Conservation (phyloP, 1,140 invertebrate genomes). For the Cydia strobilella region DNA sequence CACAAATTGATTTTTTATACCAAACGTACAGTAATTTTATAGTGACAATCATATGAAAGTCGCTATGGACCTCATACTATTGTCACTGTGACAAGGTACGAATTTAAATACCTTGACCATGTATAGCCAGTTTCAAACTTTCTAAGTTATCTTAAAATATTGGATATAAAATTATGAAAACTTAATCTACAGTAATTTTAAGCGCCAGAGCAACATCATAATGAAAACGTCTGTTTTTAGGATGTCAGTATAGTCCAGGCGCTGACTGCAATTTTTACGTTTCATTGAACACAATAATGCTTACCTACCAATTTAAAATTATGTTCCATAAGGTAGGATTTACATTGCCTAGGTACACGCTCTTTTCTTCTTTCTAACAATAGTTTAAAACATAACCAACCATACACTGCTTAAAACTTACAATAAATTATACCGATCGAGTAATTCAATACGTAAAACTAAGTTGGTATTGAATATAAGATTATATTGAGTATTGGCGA, state of each 20-base stretch:
- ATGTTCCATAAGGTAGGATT: neutral
- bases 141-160: conserved; percentile 2
- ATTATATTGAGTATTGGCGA: conserved; percentile 49
- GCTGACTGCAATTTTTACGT: neutral
- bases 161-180: conserved; percentile 32
- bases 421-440: conserved; percentile 28
- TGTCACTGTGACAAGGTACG: too few relatives aligned
- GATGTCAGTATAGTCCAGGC: conserved; percentile 2
- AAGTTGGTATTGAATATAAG: conserved; percentile 25
- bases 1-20: conserved; percentile 35
- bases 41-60: too few relatives aligned
- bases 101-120: too few relatives aligned
- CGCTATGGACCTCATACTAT: too few relatives aligned
- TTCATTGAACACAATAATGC: neutral
- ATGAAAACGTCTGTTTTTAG: neutral
- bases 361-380: neutral
- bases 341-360: neutral
- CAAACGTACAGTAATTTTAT: too few relatives aligned
- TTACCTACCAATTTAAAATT: neutral
- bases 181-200: conserved; percentile 20
- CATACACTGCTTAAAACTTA: conserved; percentile 30
- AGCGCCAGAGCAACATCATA: neutral
- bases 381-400: conserved; percentile 4
- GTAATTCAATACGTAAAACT: conserved; percentile 39
- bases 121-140: conserved; percentile 11